These are phyloP conservation scores for Peromyscus leucopus DNA, from an alignment of 2,113 vertebrate genomes.

Conservation along the genomic window DNA sequence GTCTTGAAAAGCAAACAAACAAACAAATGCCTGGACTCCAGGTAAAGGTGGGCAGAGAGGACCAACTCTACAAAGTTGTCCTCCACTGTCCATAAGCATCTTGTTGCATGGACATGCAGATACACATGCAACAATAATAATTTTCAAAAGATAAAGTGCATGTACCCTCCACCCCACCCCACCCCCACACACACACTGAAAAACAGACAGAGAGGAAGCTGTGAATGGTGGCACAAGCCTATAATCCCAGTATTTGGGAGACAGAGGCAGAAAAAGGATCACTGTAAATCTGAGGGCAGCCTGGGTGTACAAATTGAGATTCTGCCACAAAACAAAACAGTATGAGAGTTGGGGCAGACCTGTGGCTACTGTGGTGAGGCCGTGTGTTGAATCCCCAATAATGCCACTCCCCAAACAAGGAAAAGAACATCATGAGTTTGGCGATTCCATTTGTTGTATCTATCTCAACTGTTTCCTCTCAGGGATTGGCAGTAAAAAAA, in stretches of 20 bases:
- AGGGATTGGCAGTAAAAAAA: constrained; percentile 8
- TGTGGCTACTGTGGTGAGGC: neutral
- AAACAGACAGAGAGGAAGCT: neutral
- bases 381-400: neutral
- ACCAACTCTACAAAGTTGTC: neutral
- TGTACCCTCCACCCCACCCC: no score
- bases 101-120: neutral
- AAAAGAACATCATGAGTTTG: constrained; percentile 16
- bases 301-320: neutral
- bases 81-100: no score
- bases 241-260: neutral
- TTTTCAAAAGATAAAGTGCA: neutral
- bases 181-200: neutral
- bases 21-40: neutral
- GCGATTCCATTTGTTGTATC: constrained; percentile 33
- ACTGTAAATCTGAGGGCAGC: neutral
- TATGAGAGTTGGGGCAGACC: neutral
- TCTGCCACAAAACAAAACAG: neutral
- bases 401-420: neutral
- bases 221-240: neutral
- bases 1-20: neutral
- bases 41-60: neutral
- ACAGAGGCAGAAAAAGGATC: neutral
- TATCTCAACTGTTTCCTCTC: constrained; percentile 51
- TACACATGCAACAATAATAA: neutral